Conservation (phyloP, 2,888 invertebrate genomes). For the Clistopyga incitator region DNA sequence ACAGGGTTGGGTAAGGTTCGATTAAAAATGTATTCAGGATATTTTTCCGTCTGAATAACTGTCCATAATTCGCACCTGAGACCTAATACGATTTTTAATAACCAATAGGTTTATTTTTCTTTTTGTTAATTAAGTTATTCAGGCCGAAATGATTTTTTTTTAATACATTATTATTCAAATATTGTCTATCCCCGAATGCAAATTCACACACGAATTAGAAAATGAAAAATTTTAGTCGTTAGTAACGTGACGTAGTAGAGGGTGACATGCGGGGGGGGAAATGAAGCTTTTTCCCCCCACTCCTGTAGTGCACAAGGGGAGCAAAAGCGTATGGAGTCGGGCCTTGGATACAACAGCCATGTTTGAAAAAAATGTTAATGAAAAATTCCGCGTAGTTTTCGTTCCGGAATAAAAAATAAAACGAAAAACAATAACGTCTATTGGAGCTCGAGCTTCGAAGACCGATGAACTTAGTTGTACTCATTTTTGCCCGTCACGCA, state of each 20-base stretch:
- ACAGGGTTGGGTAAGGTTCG: no score
- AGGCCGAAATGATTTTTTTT: no score
- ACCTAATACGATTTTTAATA: no score
- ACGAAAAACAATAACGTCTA: constrained; percentile 32
- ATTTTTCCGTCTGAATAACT: no score
- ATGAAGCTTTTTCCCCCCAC: constrained; percentile 38
- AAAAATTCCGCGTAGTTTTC: constrained; percentile 54
- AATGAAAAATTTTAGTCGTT: constrained; percentile 6
- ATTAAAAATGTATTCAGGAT: no score
- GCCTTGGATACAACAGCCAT: constrained; percentile 71
- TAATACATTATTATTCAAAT: no score
- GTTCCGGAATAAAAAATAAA: constrained; percentile 60
- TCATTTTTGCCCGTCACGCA: constrained; percentile 54
- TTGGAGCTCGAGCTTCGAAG: constrained; percentile 67
- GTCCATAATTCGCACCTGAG: no score
- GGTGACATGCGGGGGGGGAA: constrained; percentile 32
- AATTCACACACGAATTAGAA: constrained; percentile 6
- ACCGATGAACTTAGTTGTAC: constrained; percentile 44
- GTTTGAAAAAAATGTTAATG: constrained; percentile 26
- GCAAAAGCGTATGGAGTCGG: constrained; percentile 72
- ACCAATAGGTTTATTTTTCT: no score
- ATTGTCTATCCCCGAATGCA: no score
- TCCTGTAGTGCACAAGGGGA: constrained; percentile 66
- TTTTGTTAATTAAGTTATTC: no score
- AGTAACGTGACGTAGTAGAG: constrained; percentile 27